A percentile compares a stretch with the other conserved stretches of the same genome.
phyloP scores from a whole-genome alignment of 2,888 invertebrate genomes.

The Chrysopilus asiliformis region DNA sequence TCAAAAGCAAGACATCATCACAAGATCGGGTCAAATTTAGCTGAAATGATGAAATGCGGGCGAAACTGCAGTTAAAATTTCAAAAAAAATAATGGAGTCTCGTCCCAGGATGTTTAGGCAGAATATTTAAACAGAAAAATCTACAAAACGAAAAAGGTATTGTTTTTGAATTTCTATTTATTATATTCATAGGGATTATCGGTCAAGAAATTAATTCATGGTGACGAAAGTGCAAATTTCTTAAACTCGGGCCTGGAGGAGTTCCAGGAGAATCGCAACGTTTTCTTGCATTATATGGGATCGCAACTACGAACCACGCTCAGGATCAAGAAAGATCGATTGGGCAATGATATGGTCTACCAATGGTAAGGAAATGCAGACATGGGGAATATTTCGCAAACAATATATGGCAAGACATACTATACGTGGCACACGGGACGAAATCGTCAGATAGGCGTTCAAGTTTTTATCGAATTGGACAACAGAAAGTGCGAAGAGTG shows the following conservation, averaged over 20 bases:
- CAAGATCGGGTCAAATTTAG: too few species aligned
- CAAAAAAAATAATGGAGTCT: too few species aligned
- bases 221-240: too few species aligned
- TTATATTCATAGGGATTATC: too few species aligned
- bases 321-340: constrained; percentile 66
- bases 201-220: too few species aligned
- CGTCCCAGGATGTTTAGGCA: too few species aligned
- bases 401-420: constrained; percentile 52
- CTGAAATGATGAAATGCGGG: too few species aligned
- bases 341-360: constrained; percentile 80
- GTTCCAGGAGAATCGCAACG: constrained; percentile 55
- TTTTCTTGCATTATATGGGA: constrained; percentile 74
- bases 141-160: too few species aligned
- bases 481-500: constrained; percentile 83
- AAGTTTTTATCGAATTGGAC: constrained; percentile 80
- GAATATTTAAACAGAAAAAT: too few species aligned
- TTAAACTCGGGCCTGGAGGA: constrained; percentile 65
- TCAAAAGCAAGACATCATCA: too few species aligned
- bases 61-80: too few species aligned
- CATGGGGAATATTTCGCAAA: constrained; percentile 45
- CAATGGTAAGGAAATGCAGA: constrained; percentile 61
- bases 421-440: constrained; percentile 49
- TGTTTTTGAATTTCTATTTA: too few species aligned
- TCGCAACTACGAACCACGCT: constrained; percentile 75
- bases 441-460: constrained; percentile 58